phyloP scores from a whole-genome alignment of 2,797 vertebrate genomes.

The Hephaestus fuliginosus region DNA sequence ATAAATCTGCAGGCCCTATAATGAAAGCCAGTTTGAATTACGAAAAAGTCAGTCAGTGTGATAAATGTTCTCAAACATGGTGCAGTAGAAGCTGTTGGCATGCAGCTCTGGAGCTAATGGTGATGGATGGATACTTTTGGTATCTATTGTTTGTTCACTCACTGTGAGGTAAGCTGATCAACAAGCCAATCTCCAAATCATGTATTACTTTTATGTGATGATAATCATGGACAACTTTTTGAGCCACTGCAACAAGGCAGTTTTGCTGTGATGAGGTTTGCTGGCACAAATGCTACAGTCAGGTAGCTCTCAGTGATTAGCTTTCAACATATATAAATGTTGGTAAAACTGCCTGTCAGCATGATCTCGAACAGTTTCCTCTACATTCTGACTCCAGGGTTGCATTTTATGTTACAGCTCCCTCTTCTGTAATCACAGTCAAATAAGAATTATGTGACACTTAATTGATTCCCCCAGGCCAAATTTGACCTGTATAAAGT shows the following conservation, averaged over 20 bases:
- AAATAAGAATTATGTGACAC: background rate
- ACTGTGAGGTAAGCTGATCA: background rate
- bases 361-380: slow-evolving; percentile 24
- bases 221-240: slow-evolving; percentile 7
- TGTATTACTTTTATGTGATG: background rate
- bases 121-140: background rate
- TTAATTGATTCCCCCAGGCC: background rate
- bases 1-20: background rate
- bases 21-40: background rate
- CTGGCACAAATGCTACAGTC: background rate
- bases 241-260: background rate
- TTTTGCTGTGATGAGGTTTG: background rate
- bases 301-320: background rate
- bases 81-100: background rate
- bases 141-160: background rate
- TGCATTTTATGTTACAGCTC: slow-evolving; percentile 16
- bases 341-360: slow-evolving; percentile 19
- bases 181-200: slow-evolving; percentile 1
- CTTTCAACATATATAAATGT: background rate
- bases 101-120: background rate
- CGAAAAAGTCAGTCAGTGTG: background rate
- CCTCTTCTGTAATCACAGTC: slow-evolving; percentile 29
- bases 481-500: slow-evolving; percentile 18
- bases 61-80: background rate
- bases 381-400: slow-evolving; percentile 11